These are phyloP conservation scores for Tachina lurida DNA, from an alignment of 2,888 invertebrate species.

Conservation along the genomic window DNA sequence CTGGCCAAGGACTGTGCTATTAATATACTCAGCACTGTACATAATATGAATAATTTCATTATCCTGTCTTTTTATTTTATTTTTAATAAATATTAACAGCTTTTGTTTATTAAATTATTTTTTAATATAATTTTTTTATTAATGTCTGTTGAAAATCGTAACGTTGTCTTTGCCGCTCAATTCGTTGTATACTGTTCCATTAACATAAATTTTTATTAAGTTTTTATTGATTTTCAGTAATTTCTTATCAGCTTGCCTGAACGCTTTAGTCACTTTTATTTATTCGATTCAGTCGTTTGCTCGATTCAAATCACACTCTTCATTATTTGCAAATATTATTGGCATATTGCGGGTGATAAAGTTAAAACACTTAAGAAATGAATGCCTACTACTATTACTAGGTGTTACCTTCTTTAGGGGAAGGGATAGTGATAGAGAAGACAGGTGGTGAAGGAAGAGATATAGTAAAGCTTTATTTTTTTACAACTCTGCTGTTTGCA, in stretches of 20 bases:
- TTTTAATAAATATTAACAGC: not conserved
- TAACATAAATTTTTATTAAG: slow-evolving; percentile 65
- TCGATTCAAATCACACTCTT: slow-evolving; percentile 5
- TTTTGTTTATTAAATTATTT: slow-evolving; percentile 5
- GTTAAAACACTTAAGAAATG: no score
- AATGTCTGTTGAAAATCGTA: slow-evolving; percentile 30
- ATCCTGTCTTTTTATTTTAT: slow-evolving; percentile 81
- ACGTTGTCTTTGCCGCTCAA: slow-evolving; percentile 59
- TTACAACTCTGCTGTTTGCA: no score
- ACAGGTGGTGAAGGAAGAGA: no score
- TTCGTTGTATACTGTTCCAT: slow-evolving; percentile 67
- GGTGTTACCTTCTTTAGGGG: no score
- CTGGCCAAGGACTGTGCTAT: slow-evolving; percentile 51
- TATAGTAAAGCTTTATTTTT: no score
- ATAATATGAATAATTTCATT: slow-evolving; percentile 82
- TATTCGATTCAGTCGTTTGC: slow-evolving; percentile 22
- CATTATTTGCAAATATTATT: not conserved
- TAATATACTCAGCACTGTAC: slow-evolving; percentile 48
- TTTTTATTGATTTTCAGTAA: slow-evolving; percentile 66
- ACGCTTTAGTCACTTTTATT: slow-evolving; percentile 14
- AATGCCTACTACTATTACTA: no score
- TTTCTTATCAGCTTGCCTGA: slow-evolving; percentile 63
- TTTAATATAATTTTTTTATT: slow-evolving; percentile 12
- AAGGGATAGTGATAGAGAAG: no score
- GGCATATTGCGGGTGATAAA: not conserved